These are phyloP conservation scores for Heterodera schachtii DNA, from an alignment of 1,140 invertebrate genomes.

Conservation along the genomic window DNA sequence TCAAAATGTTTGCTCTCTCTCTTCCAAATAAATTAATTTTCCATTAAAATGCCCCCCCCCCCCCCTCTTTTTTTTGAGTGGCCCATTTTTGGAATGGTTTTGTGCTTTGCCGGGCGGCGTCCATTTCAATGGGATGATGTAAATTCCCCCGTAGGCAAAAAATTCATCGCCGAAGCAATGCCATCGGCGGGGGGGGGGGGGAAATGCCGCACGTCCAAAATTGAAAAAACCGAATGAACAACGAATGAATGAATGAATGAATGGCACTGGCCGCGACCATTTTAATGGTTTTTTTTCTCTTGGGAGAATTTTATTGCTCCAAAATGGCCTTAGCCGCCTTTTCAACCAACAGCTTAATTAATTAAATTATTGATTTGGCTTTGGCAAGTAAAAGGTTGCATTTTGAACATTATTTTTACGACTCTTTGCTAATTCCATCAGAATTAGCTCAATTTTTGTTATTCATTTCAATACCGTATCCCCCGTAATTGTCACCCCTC, in stretches of 20 bases:
- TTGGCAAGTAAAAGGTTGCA: not conserved
- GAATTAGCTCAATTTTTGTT: too few species aligned
- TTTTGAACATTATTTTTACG: not conserved
- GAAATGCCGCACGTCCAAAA: not conserved
- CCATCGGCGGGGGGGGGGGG: not conserved
- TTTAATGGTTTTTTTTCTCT: not conserved
- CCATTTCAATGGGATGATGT: not conserved
- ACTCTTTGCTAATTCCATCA: too few species aligned
- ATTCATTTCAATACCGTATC: too few species aligned
- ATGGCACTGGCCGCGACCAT: not conserved
- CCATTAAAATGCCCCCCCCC: not conserved
- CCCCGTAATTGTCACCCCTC: too few species aligned
- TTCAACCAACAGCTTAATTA: too few species aligned
- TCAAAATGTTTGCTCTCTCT: too few species aligned
- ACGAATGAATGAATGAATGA: not conserved
- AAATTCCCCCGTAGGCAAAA: slow-evolving; percentile 9
- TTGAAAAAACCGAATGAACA: not conserved
- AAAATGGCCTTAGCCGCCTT: too few species aligned
- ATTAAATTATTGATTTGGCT: not conserved
- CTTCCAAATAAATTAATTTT: not conserved
- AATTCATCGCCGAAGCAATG: slow-evolving; percentile 6
- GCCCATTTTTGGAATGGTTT: not conserved
- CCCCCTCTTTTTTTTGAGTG: not conserved
- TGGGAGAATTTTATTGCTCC: not conserved
- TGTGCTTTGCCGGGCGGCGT: not conserved